A percentile compares a stretch with the other conserved stretches of the same genome.
Evolutionary conservation across 2,888 invertebrate species (phyloP).

Genomic region (Trilocha varians): DNA sequence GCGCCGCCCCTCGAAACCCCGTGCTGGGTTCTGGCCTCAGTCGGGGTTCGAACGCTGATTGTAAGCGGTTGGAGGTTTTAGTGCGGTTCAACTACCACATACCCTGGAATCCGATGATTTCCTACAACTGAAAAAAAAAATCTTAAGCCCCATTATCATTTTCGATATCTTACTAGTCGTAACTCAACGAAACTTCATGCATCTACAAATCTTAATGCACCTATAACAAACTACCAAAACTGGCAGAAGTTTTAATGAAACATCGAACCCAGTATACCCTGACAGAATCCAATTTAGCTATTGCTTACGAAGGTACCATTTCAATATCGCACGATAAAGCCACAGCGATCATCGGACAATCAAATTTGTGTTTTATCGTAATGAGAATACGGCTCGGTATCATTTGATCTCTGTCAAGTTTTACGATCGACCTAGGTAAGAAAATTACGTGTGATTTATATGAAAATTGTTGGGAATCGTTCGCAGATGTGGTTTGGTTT

Average conservation of each 20-base stretch:
- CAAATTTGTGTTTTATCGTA: constrained; percentile 1
- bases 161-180: no score
- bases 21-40: no score
- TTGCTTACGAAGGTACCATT: constrained; percentile 36
- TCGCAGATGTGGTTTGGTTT: not conserved
- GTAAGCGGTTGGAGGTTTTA: no score
- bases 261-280: constrained; percentile 23
- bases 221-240: constrained; percentile 14
- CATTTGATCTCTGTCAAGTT: not conserved
- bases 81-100: no score
- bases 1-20: no score
- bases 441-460: not conserved
- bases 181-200: no score
- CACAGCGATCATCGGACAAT: not conserved
- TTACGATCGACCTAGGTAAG: not conserved
- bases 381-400: not conserved
- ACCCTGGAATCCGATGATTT: no score
- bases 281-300: constrained; percentile 46
- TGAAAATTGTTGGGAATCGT: not conserved
- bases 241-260: constrained; percentile 33
- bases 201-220: no score
- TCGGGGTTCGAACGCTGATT: no score
- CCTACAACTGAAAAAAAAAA: no score
- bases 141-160: no score
- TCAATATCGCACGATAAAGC: not conserved